A percentile compares a stretch with the other conserved stretches of the same genome.
Evolutionary conservation across 2,888 invertebrate species (phyloP).

Genomic region (Tetheella fluctuosa): DNA sequence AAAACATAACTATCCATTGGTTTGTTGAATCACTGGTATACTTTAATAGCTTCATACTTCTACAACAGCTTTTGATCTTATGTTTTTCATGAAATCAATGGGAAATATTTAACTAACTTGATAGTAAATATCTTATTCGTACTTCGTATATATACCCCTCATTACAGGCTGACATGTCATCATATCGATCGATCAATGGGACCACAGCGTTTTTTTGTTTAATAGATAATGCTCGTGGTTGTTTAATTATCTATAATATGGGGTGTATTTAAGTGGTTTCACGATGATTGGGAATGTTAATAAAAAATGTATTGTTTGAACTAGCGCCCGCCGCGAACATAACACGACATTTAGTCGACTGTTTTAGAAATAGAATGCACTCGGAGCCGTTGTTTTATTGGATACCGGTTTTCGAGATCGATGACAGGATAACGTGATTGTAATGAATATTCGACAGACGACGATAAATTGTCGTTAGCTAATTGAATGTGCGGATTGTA

Average conservation of each 20-base stretch:
- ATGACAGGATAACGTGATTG: constrained; percentile 26
- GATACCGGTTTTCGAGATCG: constrained; percentile 26
- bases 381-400: constrained; percentile 18
- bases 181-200: constrained; percentile 46
- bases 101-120: neutral
- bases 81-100: neutral
- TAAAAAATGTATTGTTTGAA: constrained; percentile 35
- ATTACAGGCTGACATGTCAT: constrained; percentile 39
- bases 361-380: neutral
- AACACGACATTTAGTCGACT: constrained; percentile 25
- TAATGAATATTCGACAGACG: constrained; percentile 45
- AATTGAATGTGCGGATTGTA: constrained; percentile 28
- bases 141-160: constrained; percentile 14
- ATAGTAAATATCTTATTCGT: neutral
- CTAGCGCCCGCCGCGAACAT: constrained; percentile 37
- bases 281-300: constrained; percentile 36
- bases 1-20: neutral
- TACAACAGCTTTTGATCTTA: neutral
- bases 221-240: constrained; percentile 50
- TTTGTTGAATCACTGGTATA: neutral
- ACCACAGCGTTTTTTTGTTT: constrained; percentile 46
- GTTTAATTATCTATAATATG: constrained; percentile 47
- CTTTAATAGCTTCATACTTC: neutral
- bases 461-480: constrained; percentile 45
- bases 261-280: constrained; percentile 36